phyloP scores from a whole-genome alignment of 2,888 invertebrate genomes.

The Oscheius onirici region DNA sequence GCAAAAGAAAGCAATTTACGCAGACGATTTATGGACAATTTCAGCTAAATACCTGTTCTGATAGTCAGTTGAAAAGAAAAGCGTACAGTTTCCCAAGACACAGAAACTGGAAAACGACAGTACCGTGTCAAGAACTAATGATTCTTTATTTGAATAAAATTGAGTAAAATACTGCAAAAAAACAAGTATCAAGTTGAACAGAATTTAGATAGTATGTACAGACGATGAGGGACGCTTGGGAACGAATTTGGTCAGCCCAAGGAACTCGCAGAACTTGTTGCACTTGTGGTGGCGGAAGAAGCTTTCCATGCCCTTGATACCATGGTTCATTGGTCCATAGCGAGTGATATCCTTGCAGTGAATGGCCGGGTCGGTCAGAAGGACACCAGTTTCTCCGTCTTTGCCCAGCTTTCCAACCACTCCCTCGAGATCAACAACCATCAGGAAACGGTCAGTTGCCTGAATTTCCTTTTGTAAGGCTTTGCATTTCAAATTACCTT shows the following conservation, averaged over 20 bases:
- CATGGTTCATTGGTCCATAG: not conserved
- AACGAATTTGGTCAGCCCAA: not conserved
- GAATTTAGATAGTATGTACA: not conserved
- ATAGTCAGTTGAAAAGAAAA: no score
- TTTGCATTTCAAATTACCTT: not conserved
- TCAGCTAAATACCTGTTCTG: no score
- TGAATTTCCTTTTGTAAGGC: not conserved
- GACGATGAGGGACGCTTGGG: not conserved
- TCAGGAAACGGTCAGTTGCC: conserved; percentile 8
- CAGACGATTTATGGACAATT: no score
- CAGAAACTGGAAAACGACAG: no score
- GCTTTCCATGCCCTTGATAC: not conserved
- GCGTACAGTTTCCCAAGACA: no score
- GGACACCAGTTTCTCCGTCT: not conserved
- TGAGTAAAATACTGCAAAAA: not conserved
- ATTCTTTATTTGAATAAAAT: no score
- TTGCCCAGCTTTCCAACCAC: not conserved
- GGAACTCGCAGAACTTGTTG: conserved; percentile 14
- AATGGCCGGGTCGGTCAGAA: not conserved
- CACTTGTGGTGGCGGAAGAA: not conserved
- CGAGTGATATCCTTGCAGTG: not conserved
- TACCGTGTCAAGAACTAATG: no score
- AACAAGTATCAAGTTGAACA: not conserved
- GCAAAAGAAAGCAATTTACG: no score
- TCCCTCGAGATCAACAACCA: conserved; percentile 13